Evolutionary conservation across 1,140 invertebrate species (phyloP).

Genomic region (Drosophila pruinosa): DNA sequence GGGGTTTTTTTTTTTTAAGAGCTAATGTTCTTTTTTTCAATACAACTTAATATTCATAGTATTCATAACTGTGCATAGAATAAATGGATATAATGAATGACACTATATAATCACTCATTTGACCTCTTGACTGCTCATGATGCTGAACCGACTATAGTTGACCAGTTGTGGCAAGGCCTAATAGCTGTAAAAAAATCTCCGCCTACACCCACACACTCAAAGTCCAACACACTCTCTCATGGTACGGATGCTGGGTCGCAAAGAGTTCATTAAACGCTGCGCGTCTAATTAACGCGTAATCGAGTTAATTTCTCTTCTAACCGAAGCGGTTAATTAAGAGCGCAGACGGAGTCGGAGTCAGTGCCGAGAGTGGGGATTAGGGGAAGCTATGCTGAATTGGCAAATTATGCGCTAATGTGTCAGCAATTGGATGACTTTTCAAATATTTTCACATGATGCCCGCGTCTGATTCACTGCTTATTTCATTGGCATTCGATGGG

Average conservation of each 20-base stretch:
- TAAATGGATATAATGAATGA: neutral
- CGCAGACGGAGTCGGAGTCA: slow-evolving; percentile 52
- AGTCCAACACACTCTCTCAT: neutral
- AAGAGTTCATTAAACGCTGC: slow-evolving; percentile 72
- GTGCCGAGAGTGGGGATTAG: neutral
- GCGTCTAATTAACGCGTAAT: slow-evolving; percentile 74
- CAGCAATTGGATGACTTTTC: slow-evolving; percentile 53
- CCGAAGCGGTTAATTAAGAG: slow-evolving; percentile 74
- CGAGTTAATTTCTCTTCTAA: slow-evolving; percentile 78
- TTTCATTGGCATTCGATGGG: slow-evolving; percentile 60
- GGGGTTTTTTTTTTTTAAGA: too few relatives aligned
- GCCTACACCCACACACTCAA: slow-evolving; percentile 44
- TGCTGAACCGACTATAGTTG: slow-evolving; percentile 3
- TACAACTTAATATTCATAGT: too few relatives aligned
- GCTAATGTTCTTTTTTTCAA: neutral
- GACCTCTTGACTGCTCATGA: neutral
- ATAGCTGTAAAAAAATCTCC: slow-evolving; percentile 47
- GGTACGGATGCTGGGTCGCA: neutral
- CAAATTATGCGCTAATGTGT: slow-evolving; percentile 76
- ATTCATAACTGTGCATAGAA: neutral
- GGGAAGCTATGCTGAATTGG: neutral
- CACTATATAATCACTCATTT: slow-evolving; percentile 13
- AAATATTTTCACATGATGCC: slow-evolving; percentile 33
- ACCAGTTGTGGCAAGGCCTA: slow-evolving; percentile 18
- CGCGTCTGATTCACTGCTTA: neutral